Percentiles rank a stretch among this genome's conserved stretches.
These are phyloP conservation scores for Orthosia cruda DNA, from an alignment of 2,888 invertebrate species.

Conservation along the genomic window DNA sequence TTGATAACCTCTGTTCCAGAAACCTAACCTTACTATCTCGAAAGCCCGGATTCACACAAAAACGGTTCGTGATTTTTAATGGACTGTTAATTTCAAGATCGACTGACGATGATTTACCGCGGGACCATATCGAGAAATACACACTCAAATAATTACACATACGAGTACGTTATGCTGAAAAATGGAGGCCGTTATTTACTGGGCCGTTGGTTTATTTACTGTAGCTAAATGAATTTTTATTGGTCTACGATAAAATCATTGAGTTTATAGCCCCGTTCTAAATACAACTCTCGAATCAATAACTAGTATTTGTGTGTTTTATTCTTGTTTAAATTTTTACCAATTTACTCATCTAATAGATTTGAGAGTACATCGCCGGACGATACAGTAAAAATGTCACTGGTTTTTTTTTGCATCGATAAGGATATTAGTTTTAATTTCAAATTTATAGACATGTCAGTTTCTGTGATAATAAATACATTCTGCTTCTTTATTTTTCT, in stretches of 20 bases:
- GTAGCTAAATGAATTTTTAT: not conserved
- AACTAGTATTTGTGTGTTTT: no score
- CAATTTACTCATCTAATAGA: no score
- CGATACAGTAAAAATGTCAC: no score
- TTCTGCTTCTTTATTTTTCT: no score
- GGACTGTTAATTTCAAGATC: slow-evolving; percentile 62
- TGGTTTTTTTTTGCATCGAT: no score
- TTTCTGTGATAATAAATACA: no score
- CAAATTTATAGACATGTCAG: no score
- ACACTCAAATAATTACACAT: slow-evolving; percentile 49
- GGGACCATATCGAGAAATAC: slow-evolving; percentile 28
- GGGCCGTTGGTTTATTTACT: not conserved
- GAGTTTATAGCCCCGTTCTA: no score
- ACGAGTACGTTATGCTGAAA: slow-evolving; percentile 14
- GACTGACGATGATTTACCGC: slow-evolving; percentile 53
- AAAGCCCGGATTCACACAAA: slow-evolving; percentile 25
- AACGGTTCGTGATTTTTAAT: slow-evolving; percentile 45
- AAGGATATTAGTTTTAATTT: no score
- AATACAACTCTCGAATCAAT: no score
- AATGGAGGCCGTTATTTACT: slow-evolving; percentile 28
- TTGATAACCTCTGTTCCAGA: not conserved
- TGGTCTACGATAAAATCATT: not conserved
- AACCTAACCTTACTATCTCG: slow-evolving; percentile 19
- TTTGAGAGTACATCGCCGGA: no score
- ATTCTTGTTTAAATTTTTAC: no score